Base-by-base conservation (phyloP, 2,797 vertebrate species). In the Onychomys leucogaster region DNA sequence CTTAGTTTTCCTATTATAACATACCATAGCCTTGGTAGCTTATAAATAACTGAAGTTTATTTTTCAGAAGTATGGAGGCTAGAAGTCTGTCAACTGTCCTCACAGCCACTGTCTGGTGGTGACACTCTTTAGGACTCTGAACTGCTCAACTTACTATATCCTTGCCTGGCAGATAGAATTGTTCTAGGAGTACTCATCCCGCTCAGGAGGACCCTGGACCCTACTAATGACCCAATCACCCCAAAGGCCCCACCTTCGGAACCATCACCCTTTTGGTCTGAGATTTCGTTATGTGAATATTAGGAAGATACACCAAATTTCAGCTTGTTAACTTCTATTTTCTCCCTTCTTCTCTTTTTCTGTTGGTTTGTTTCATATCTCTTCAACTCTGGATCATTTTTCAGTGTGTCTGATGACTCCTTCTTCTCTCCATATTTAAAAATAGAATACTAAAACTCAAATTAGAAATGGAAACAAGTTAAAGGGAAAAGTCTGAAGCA, bases 371-470 rank as follows among this genome's bases (percentile, higher is more conserved):
- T 11, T 81, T 82, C 52, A 21, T 88, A 46, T 69, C 6, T 71
- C 34, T n/a, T 81, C 76, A 80, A 87, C 17, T 27, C 5, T 57
- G 27, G 14, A 37, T 63, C 23, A 76, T 93, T 95, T 71, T 57
- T 89, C 49, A 85, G 2, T 67, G 63, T 32, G 19, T 55, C 49
- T 94, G 32, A 23, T 41, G 69, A 94, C 77, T 67, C 46, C 37
- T 12, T 84, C 65, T 37, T 91, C 43, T 49, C 25, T 67, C 83
- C 29, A 55, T 76, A 59, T 71, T 95, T 86, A 89, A 96, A 88
- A 86, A 78, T 12, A 34, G 41, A 37, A 9, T 14, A 67, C 29
- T 88, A 34, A 94, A 80, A 89, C 14, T 65, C 37, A 82, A 29
- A 71, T 46, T 19, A 27, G 19, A 90, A 65, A 41, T 41, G 69